Evolutionary conservation across 2,797 vertebrate species (phyloP).

Genomic region (Pangasius mekongensis): DNA sequence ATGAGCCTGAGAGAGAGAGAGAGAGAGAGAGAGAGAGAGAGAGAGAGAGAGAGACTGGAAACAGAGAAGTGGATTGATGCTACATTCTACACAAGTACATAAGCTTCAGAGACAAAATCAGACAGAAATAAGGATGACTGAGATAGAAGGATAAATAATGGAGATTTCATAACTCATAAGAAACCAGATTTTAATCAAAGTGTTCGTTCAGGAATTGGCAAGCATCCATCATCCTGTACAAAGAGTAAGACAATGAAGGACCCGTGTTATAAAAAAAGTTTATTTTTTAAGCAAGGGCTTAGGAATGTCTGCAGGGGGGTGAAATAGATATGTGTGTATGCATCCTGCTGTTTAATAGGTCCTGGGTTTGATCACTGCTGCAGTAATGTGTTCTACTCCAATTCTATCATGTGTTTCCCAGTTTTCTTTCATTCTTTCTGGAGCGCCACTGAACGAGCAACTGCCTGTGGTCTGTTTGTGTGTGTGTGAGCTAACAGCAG

Average conservation of each 20-base stretch:
- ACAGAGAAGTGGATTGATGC: neutral
- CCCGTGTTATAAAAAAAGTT: neutral
- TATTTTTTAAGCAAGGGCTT: neutral
- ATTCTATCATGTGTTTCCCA: slow-evolving; percentile 28
- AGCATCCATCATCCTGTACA: neutral
- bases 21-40: neutral
- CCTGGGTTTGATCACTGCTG: neutral
- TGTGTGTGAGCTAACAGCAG: slow-evolving; percentile 3
- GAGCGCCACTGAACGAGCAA: slow-evolving; percentile 13
- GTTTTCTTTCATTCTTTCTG: slow-evolving; percentile 12
- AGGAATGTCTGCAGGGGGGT: neutral
- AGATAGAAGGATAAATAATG: neutral
- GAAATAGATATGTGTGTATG: neutral
- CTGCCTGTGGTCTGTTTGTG: slow-evolving; percentile 25
- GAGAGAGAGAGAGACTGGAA: too few species aligned
- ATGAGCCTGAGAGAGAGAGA: neutral
- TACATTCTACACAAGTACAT: neutral
- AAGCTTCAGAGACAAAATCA: neutral
- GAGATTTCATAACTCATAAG: neutral
- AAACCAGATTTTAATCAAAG: neutral
- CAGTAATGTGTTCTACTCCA: too few species aligned
- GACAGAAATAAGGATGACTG: neutral
- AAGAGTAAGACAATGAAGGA: neutral
- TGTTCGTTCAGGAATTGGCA: neutral
- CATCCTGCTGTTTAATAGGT: neutral